Evolutionary conservation across 1,140 invertebrate species (phyloP), one percentile per base, ranked within the genome.

Genomic region (Eriocheir sinensis): DNA sequence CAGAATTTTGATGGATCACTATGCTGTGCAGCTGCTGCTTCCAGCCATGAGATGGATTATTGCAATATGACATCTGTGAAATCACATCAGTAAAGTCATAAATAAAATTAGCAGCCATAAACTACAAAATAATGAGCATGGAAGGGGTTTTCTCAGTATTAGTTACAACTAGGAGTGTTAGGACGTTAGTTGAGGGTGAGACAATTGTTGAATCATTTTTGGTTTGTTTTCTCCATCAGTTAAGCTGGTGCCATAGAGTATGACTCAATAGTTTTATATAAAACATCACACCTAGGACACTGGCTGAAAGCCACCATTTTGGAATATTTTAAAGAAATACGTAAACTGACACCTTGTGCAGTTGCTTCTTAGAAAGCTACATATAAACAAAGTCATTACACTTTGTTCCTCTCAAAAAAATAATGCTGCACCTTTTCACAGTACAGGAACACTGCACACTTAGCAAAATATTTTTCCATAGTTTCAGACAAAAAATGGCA

Each of bases 121-220:
- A 12, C 92, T 93, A 93, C 36, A 93, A 93, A 72, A 88, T 93
- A 93, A 93, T 93, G 92, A 93, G 92, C 92, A 93, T 85, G 48
- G 48, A 93, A 89, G 92, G 92, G 92, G 83, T 93, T 93, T 93
- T 89, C 92, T 89, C 79, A 27, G 89, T 88, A 93, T 89, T 89
- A 89, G 89, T 79, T 89, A 89, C 83, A 79, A 60, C 92, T 88
- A 93, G 12, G 60, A 93, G 79, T 60, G 92, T 93, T 93, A 93
- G 83, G 60, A 89, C 83, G 86, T 93, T 79, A 90, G 89, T 90
- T 44, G 72, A 53, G 88, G 89, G 72, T 90, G 89, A 90, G 89
- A 90, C 89, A 90, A 90, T 72, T 36, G 32, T 34, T 60, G 60
- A 17, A 36, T 60, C 21, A 90, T 36, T 36, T 72, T 8, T 30